Evolutionary conservation across 23 tunicate species (phyloP).

Genomic region (Pegea sp.): DNA sequence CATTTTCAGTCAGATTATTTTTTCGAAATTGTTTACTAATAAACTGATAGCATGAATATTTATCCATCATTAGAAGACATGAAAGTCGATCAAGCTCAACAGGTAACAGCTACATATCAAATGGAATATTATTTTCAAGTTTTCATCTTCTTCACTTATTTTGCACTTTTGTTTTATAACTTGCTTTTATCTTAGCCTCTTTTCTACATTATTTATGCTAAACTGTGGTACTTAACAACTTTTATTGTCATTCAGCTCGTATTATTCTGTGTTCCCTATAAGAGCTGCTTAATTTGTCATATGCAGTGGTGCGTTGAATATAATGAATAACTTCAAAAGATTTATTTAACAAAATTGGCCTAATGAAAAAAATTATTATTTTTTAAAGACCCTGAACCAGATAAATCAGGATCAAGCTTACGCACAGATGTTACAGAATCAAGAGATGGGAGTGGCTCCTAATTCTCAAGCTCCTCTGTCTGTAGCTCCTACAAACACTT

Average conservation of each 20-base stretch:
- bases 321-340: not conserved
- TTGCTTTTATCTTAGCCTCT: no score
- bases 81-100: conserved; percentile 86
- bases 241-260: not conserved
- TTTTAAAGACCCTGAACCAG: conserved; percentile 49
- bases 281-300: no score
- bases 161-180: no score
- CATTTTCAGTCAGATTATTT: not conserved
- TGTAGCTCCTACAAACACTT: not conserved
- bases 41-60: conserved; percentile 20
- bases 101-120: conserved; percentile 44
- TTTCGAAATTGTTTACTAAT: not conserved
- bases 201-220: no score
- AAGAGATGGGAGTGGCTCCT: conserved; percentile 51
- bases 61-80: conserved; percentile 97
- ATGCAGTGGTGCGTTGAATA: no score
- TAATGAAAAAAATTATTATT: not conserved
- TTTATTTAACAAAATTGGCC: not conserved
- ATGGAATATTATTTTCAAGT: no score
- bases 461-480: conserved; percentile 9
- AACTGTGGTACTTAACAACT: not conserved
- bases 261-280: no score
- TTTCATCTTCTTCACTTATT: no score
- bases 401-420: conserved; percentile 33
- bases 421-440: conserved; percentile 58